phyloP scores from a whole-genome alignment of 2,113 vertebrate genomes.

The Meleagris gallopavo region DNA sequence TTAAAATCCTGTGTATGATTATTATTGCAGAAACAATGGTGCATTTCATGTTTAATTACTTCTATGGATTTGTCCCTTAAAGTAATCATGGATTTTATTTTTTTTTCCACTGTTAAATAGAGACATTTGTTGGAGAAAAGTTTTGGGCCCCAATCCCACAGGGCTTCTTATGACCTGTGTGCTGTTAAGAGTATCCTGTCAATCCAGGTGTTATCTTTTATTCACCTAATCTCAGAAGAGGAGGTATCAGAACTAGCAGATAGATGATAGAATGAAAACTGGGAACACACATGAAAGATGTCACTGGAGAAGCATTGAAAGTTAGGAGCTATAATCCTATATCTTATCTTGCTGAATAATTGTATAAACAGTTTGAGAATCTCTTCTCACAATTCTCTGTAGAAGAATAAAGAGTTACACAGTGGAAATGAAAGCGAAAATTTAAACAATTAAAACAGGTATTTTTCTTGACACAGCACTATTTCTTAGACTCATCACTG shows the following conservation, averaged over 20 bases:
- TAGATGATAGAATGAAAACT: background rate
- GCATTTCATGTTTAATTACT: background rate
- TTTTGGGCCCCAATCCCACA: background rate
- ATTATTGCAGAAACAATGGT: background rate
- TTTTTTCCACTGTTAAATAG: background rate
- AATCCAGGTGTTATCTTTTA: background rate
- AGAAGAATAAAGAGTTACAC: background rate
- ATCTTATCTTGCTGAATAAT: background rate
- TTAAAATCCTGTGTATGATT: background rate
- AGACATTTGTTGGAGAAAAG: background rate
- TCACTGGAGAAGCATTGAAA: background rate
- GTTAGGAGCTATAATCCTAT: background rate
- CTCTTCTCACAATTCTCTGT: background rate
- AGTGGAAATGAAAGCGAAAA: background rate
- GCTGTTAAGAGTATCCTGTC: background rate
- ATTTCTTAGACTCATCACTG: background rate
- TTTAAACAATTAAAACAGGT: background rate
- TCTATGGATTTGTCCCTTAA: background rate
- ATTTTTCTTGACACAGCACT: background rate
- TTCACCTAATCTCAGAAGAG: background rate
- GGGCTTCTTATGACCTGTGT: background rate
- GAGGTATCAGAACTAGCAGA: background rate
- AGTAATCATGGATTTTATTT: background rate
- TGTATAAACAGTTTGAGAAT: background rate
- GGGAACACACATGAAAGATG: background rate